phyloP scores from a whole-genome alignment of 1,140 invertebrate species.

The Odontomachus brunneus region DNA sequence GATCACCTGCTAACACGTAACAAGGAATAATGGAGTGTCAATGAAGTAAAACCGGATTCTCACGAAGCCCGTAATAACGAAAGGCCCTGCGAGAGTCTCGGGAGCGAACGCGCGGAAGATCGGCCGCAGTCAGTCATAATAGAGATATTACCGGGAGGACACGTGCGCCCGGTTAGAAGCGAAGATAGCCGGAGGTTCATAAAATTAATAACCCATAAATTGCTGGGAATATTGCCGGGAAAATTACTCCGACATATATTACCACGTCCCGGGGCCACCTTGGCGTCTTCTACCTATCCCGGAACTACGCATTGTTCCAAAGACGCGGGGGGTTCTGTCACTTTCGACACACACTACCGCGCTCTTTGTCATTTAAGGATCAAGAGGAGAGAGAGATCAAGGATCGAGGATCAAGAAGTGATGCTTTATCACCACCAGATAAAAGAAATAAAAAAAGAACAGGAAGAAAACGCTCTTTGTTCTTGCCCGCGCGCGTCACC shows the following conservation, averaged over 20 bases:
- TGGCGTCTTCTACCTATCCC: background rate
- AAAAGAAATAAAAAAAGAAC: no score
- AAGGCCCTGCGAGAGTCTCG: slow-evolving; percentile 2
- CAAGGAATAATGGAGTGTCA: slow-evolving; percentile 49
- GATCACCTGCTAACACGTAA: background rate
- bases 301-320: slow-evolving; percentile 17
- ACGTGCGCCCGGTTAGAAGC: slow-evolving; percentile 44
- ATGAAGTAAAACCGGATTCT: slow-evolving; percentile 33
- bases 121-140: slow-evolving; percentile 59
- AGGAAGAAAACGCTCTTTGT: no score
- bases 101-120: slow-evolving; percentile 32
- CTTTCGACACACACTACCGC: background rate
- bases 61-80: slow-evolving; percentile 32
- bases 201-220: slow-evolving; percentile 79
- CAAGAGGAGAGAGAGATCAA: no score
- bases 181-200: slow-evolving; percentile 63
- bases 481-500: no score
- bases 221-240: slow-evolving; percentile 64
- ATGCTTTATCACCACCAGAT: no score
- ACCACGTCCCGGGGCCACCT: slow-evolving; percentile 6
- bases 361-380: no score
- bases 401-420: no score
- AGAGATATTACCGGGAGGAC: slow-evolving; percentile 67
- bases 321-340: background rate
- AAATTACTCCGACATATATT: slow-evolving; percentile 71